Base-by-base conservation (phyloP, 2,113 vertebrate species). In the Hyperoodon ampullatus region DNA sequence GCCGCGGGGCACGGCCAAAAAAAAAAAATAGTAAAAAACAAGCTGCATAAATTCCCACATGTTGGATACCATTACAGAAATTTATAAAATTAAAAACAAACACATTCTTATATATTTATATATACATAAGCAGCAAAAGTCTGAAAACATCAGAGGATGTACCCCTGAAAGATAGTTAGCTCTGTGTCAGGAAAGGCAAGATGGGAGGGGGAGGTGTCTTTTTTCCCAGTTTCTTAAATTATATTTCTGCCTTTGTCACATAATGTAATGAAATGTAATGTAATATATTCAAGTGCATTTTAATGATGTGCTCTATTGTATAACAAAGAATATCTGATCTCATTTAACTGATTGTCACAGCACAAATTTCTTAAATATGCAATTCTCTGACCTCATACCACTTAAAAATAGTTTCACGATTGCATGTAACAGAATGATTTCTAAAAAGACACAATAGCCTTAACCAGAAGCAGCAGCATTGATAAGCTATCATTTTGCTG, bases 321-420 rank as follows among this genome's bases (percentile, higher is more conserved):
- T 50, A 71, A n/a, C 30, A 95, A 53, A 53, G 39, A 90, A 16
- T 65, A 61, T 28, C 33, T 30, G 19, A 75, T 88, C 19, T 81
- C 39, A 60, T 80, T 47, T 68, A 82, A 14, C 6, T 47, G 47
- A 65, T 77, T 75, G 58, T 72, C 77, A 15, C 30, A 92, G 65
- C 44, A 77, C 53, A 83, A 58, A 65, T 86, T 88, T 66, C 35
- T 91, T 75, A 44, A 83, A 84, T 50, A 77, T 42, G 15, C 33
- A 91, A 75, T 89, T 75, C 42, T 80, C 9, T 89, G 72, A 60
- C 63, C 94, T 90, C 33, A 16, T 80, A 61, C 28, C 65, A 42
- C n/a, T 86, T 83, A 55, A 93, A 94, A 97, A 58, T 53, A 94
- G 47, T 65, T 94, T 95, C 91, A 18, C 2, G 8, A 55, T 65